Conservation (phyloP, 2,888 invertebrate genomes). For the Cyclophora albipunctata region DNA sequence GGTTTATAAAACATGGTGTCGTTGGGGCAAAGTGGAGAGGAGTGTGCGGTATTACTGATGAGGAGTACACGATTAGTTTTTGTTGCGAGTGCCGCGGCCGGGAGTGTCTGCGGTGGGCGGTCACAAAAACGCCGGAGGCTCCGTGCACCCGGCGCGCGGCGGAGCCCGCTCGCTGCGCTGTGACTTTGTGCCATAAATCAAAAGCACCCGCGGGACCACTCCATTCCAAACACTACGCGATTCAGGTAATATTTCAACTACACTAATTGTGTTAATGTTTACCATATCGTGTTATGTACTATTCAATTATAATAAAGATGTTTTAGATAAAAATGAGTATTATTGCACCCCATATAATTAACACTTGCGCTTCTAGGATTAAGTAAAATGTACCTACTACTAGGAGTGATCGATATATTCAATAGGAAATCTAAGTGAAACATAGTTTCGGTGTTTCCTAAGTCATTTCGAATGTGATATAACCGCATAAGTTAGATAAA, state of each 20-base stretch:
- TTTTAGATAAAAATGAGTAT: too few relatives aligned
- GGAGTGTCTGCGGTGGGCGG: constrained; percentile 35
- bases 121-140: constrained; percentile 57
- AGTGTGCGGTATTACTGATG: constrained; percentile 1
- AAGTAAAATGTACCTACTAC: too few relatives aligned
- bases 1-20: too few relatives aligned
- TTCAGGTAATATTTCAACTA: constrained; percentile 18
- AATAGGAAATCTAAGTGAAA: too few relatives aligned
- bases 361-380: too few relatives aligned
- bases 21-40: neutral
- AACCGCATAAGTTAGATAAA: too few relatives aligned
- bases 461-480: too few relatives aligned
- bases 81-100: constrained; percentile 18
- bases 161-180: constrained; percentile 35
- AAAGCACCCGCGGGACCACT: constrained; percentile 59
- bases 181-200: constrained; percentile 67
- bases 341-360: too few relatives aligned
- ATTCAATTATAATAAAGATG: neutral
- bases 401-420: too few relatives aligned
- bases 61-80: constrained; percentile 30
- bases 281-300: neutral
- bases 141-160: constrained; percentile 31
- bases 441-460: too few relatives aligned
- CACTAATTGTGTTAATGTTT: constrained; percentile 15
- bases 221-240: constrained; percentile 19